These are phyloP conservation scores for Mugil cephalus DNA, from an alignment of 2,113 vertebrate genomes.

Conservation along the genomic window DNA sequence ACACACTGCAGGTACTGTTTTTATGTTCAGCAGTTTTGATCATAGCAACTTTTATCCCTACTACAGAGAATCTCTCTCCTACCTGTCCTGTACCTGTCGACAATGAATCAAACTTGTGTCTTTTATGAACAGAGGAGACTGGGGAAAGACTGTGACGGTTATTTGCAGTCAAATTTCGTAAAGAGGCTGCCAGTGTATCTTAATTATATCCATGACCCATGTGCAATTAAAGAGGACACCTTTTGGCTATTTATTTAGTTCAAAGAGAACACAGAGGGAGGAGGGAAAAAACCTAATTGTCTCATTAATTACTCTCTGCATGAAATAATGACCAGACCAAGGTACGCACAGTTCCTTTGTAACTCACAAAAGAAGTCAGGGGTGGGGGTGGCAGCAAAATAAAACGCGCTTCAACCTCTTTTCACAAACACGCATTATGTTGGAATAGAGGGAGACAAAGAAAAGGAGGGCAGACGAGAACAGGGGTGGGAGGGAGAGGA, in stretches of 20 bases:
- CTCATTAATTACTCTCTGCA: conserved; percentile 73
- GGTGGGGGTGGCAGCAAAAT: conserved; percentile 45
- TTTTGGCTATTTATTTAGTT: conserved; percentile 73
- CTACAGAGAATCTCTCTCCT: conserved; percentile 9
- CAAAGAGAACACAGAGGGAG: conserved; percentile 58
- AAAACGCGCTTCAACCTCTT: conserved; percentile 60
- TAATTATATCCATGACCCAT: conserved; percentile 68
- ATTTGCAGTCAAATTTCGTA: conserved; percentile 31
- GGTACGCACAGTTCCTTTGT: conserved; percentile 65
- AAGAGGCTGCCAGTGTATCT: conserved; percentile 43
- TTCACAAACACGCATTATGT: conserved; percentile 62
- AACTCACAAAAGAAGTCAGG: conserved; percentile 49
- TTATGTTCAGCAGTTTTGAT: conserved; percentile 53
- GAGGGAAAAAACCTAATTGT: conserved; percentile 56
- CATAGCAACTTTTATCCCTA: conserved; percentile 51
- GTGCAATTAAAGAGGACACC: conserved; percentile 68
- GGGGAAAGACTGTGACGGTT: conserved; percentile 29
- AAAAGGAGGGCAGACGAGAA: conserved; percentile 54
- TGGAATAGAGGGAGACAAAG: conserved; percentile 52
- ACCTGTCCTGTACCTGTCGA: conserved; percentile 22
- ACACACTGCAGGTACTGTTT: conserved; percentile 45
- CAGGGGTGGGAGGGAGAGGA: conserved; percentile 20
- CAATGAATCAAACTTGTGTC: conserved; percentile 23
- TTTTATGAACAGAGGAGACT: conserved; percentile 20
- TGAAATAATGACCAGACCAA: conserved; percentile 67